phyloP scores from a whole-genome alignment of 2,888 invertebrate genomes.

The Leptopilina drosophilae region DNA sequence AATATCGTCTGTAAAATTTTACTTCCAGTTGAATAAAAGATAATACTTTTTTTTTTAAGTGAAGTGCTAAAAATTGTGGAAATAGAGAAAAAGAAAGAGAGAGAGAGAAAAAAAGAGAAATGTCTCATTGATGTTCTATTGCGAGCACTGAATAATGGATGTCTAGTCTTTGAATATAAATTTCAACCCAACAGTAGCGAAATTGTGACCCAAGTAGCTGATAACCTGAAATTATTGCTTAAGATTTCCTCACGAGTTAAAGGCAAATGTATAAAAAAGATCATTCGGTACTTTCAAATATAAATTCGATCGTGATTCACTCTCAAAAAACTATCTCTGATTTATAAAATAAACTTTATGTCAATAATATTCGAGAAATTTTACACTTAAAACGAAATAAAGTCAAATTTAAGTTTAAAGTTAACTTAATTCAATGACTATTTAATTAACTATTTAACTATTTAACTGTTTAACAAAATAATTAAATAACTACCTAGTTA shows the following conservation, averaged over 20 bases:
- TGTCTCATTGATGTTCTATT: conserved; percentile 19
- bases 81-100: not conserved
- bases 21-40: conserved; percentile 3
- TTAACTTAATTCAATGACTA: too few species aligned
- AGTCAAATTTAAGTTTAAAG: too few species aligned
- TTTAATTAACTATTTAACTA: too few species aligned
- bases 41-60: not conserved
- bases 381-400: too few species aligned
- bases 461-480: too few species aligned
- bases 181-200: conserved; percentile 1
- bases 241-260: conserved; percentile 18
- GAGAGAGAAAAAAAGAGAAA: conserved; percentile 7
- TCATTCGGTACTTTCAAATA: not conserved
- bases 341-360: too few species aligned
- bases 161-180: conserved; percentile 28
- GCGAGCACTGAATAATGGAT: conserved; percentile 33
- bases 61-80: not conserved
- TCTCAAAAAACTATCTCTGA: not conserved
- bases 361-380: too few species aligned
- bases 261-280: not conserved
- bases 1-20: not conserved
- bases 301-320: not conserved
- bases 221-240: conserved; percentile 28
- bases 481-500: too few species aligned
- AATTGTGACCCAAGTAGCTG: conserved; percentile 7